phyloP scores from a whole-genome alignment of 2,888 invertebrate species.

The Synergus umbraculus region DNA sequence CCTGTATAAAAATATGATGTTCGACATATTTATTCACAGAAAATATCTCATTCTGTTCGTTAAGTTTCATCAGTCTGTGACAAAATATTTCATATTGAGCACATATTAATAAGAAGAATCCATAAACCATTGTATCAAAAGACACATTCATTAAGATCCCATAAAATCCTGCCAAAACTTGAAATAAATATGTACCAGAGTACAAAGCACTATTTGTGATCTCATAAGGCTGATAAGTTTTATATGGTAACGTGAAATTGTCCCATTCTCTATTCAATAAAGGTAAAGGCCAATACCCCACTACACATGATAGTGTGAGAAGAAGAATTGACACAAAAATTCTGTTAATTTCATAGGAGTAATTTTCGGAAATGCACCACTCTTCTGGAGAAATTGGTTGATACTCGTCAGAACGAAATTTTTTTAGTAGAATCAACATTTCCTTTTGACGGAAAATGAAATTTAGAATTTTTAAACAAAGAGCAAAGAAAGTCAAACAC shows the following conservation, averaged over 20 bases:
- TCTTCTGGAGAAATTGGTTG: slow-evolving; percentile 35
- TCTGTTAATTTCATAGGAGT: not conserved
- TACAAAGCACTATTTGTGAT: slow-evolving; percentile 11
- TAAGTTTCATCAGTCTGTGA: slow-evolving; percentile 27
- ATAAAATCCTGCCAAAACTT: slow-evolving; percentile 33
- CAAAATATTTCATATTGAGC: slow-evolving; percentile 44
- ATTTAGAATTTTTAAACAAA: slow-evolving; percentile 44
- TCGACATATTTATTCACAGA: slow-evolving; percentile 34
- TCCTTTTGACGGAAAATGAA: slow-evolving; percentile 30
- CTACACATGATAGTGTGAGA: slow-evolving; percentile 38
- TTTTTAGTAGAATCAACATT: slow-evolving; percentile 33
- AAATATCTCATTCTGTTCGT: not conserved
- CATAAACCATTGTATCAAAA: slow-evolving; percentile 47
- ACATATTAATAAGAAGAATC: slow-evolving; percentile 44
- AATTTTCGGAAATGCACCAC: slow-evolving; percentile 35
- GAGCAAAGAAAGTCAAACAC: slow-evolving; percentile 33
- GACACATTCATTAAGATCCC: slow-evolving; percentile 44
- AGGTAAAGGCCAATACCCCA: slow-evolving; percentile 2
- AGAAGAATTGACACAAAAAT: slow-evolving; percentile 42
- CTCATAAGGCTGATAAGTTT: slow-evolving; percentile 46
- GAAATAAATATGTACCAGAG: slow-evolving; percentile 33
- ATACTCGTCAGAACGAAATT: slow-evolving; percentile 26
- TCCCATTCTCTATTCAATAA: slow-evolving; percentile 16
- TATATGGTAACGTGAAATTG: slow-evolving; percentile 36
- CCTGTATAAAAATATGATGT: slow-evolving; percentile 42